Percentiles rank a stretch among this genome's conserved stretches.
Conservation (phyloP, 1,140 invertebrate species). For the Orussus abietinus region DNA sequence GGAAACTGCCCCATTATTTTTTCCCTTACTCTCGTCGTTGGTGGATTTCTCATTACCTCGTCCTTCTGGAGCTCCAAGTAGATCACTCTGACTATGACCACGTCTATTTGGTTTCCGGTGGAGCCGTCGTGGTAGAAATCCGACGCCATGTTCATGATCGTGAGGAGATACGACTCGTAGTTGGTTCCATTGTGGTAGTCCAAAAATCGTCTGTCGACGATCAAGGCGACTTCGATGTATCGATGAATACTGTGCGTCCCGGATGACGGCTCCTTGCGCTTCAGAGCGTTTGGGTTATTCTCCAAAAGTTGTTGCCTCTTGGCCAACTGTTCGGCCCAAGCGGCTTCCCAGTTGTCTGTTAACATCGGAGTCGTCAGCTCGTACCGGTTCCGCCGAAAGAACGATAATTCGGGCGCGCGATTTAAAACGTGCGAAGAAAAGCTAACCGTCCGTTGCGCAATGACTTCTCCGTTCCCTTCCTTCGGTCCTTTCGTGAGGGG, state of each 20-base stretch:
- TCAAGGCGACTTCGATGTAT: conserved; percentile 62
- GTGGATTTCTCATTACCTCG: too few species aligned
- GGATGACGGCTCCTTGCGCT: conserved; percentile 3
- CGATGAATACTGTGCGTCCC: conserved; percentile 46
- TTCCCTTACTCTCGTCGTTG: too few species aligned
- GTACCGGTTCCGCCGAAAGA: conserved; percentile 9
- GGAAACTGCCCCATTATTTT: neutral
- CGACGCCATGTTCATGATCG: conserved; percentile 71
- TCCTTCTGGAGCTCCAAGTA: conserved; percentile 54
- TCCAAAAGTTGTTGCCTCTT: conserved; percentile 27
- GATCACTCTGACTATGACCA: conserved; percentile 62
- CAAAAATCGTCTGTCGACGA: conserved; percentile 66
- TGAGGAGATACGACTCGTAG: conserved; percentile 64
- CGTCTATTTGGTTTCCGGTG: conserved; percentile 66
- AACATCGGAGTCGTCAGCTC: conserved; percentile 4
- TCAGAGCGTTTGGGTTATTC: conserved; percentile 14
- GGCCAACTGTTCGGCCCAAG: conserved; percentile 48
- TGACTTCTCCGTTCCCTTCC: conserved; percentile 6
- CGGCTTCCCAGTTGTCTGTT: conserved; percentile 44
- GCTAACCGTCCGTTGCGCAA: conserved; percentile 33
- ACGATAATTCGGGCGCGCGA: neutral
- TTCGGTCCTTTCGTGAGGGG: conserved; percentile 25
- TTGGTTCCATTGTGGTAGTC: conserved; percentile 61
- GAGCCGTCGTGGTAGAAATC: conserved; percentile 63
- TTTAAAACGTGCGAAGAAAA: neutral